Conservation (phyloP, 2,113 vertebrate species). For the Rafetus swinhoei region DNA sequence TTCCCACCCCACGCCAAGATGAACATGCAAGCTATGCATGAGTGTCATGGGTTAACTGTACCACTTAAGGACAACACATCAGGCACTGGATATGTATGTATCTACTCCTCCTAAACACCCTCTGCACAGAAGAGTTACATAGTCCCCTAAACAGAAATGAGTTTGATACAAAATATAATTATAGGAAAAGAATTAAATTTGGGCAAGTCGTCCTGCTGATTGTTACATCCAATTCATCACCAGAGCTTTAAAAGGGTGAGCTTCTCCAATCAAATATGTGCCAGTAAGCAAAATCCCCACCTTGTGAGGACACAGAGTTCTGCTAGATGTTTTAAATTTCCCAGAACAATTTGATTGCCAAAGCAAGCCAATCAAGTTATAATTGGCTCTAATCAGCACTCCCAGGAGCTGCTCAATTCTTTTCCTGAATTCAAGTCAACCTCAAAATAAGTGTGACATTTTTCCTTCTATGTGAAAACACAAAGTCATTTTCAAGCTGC, state of each 20-base stretch:
- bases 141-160: slow-evolving; percentile 10
- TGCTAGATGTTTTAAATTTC: not conserved
- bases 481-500: not conserved
- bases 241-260: not conserved
- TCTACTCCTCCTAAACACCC: not conserved
- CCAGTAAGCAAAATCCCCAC: slow-evolving; percentile 8
- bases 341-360: slow-evolving; percentile 20
- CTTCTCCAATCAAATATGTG: slow-evolving; percentile 12
- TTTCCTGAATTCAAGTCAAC: not conserved
- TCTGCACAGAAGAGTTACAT: not conserved
- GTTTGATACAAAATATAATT: slow-evolving; percentile 8
- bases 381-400: slow-evolving; percentile 35
- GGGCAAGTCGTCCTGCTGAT: not conserved
- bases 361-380: slow-evolving; percentile 25
- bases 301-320: not conserved
- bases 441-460: not conserved
- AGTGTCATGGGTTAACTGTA: not conserved
- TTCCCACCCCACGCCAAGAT: not conserved
- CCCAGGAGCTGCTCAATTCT: not conserved
- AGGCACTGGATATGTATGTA: not conserved
- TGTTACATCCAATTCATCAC: slow-evolving; percentile 18
- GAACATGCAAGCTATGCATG: not conserved
- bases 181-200: slow-evolving; percentile 31
- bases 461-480: not conserved
- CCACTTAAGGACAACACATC: not conserved